Evolutionary conservation across 1,140 invertebrate species (phyloP).

Genomic region (Panagrolaimus sp.): DNA sequence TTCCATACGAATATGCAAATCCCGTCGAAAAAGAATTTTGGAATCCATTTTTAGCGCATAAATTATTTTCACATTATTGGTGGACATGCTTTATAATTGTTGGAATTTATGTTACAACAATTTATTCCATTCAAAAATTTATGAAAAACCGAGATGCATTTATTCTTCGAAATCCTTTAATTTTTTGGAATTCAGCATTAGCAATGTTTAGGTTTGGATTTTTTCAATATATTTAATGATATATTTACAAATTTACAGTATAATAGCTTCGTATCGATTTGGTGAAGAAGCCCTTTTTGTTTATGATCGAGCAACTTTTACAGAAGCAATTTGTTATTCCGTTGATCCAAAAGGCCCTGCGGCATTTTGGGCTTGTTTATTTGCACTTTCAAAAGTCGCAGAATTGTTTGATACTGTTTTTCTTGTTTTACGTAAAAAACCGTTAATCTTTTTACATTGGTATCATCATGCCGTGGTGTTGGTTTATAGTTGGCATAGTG

Average conservation of each 20-base stretch:
- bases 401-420: slow-evolving; percentile 52
- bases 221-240: slow-evolving; percentile 67
- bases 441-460: slow-evolving; percentile 37
- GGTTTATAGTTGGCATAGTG: slow-evolving; percentile 95
- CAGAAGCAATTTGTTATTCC: slow-evolving; percentile 42
- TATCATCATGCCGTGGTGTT: slow-evolving; percentile 68
- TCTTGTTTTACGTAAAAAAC: slow-evolving; percentile 41
- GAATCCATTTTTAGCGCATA: slow-evolving; percentile 17
- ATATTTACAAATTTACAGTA: slow-evolving; percentile 9
- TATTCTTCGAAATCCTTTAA: slow-evolving; percentile 74
- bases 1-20: slow-evolving; percentile 20
- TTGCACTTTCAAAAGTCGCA: slow-evolving; percentile 47
- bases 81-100: slow-evolving; percentile 11
- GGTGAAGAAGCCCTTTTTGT: slow-evolving; percentile 20
- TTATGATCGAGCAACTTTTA: slow-evolving; percentile 63
- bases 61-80: slow-evolving; percentile 20
- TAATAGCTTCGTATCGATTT: slow-evolving; percentile 6
- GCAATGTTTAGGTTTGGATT: slow-evolving; percentile 79
- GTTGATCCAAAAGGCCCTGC: slow-evolving; percentile 76
- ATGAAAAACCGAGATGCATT: slow-evolving; percentile 83
- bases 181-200: slow-evolving; percentile 81
- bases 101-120: slow-evolving; percentile 6
- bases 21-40: slow-evolving; percentile 14
- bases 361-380: slow-evolving; percentile 67
- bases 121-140: slow-evolving; percentile 67